phyloP scores from a whole-genome alignment of 2,888 invertebrate species.

The Myopa tessellatipennis region DNA sequence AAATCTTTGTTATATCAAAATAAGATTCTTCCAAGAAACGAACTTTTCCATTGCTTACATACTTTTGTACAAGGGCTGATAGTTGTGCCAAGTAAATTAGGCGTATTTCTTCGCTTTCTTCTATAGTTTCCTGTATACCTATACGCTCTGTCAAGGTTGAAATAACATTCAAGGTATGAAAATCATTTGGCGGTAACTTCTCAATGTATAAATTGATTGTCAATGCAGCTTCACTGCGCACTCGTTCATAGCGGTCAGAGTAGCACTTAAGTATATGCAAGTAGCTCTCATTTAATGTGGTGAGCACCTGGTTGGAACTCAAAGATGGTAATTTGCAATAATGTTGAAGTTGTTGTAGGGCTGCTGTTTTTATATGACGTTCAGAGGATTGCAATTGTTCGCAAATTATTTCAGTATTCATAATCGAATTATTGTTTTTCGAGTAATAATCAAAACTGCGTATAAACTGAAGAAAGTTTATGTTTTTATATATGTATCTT shows the following conservation, averaged over 20 bases:
- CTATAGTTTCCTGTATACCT: constrained; percentile 78
- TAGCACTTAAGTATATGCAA: constrained; percentile 66
- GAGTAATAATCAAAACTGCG: not conserved
- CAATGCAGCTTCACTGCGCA: constrained; percentile 57
- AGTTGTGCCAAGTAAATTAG: constrained; percentile 76
- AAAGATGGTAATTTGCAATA: constrained; percentile 37
- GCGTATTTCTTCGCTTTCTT: constrained; percentile 84
- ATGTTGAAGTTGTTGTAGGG: constrained; percentile 47
- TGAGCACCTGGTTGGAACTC: constrained; percentile 44
- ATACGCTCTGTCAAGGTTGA: constrained; percentile 82
- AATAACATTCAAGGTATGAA: constrained; percentile 79
- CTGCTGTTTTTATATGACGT: constrained; percentile 50
- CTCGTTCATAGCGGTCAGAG: constrained; percentile 64
- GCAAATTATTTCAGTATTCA: not conserved
- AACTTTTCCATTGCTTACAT: constrained; percentile 71
- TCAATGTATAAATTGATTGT: constrained; percentile 59
- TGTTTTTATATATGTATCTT: not conserved
- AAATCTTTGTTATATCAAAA: constrained; percentile 77
- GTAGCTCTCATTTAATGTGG: constrained; percentile 61
- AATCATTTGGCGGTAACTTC: constrained; percentile 75
- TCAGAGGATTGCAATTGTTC: constrained; percentile 51
- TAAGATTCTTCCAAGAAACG: constrained; percentile 58
- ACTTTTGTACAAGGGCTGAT: constrained; percentile 75
- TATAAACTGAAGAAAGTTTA: not conserved
- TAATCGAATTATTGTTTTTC: not conserved